These are phyloP conservation scores for Oryzias celebensis DNA, from an alignment of 2,113 vertebrate species.

Conservation along the genomic window DNA sequence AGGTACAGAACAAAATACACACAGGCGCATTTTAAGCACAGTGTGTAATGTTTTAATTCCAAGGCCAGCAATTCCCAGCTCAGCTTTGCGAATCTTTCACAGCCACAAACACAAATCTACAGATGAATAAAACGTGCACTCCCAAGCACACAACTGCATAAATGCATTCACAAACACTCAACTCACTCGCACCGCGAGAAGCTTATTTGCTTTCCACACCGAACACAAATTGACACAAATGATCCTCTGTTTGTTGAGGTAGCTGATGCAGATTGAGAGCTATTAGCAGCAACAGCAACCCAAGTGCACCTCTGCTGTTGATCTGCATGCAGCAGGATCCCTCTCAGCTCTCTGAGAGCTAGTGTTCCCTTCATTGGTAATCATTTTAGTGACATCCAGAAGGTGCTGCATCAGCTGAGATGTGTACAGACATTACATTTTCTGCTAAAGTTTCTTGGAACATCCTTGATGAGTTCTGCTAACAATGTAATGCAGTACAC, in stretches of 20 bases:
- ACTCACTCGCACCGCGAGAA: constrained; percentile 12
- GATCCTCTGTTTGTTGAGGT: constrained; percentile 39
- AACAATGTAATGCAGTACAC: constrained; percentile 32
- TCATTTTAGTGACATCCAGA: constrained; percentile 42
- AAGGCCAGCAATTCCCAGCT: constrained; percentile 46
- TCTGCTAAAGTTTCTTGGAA: constrained; percentile 32
- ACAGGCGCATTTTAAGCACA: constrained; percentile 28
- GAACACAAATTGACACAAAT: constrained; percentile 25
- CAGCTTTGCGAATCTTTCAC: constrained; percentile 36
- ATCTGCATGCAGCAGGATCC: constrained; percentile 29
- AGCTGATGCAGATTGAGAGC: constrained; percentile 25
- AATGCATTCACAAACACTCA: constrained; percentile 4
- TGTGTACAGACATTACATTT: constrained; percentile 36
- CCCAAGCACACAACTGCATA: constrained; percentile 6
- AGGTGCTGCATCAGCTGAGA: constrained; percentile 47
- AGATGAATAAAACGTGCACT: constrained; percentile 10
- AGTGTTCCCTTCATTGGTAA: constrained; percentile 36
- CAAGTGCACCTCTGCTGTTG: constrained; percentile 17
- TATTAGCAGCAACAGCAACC: constrained; percentile 28
- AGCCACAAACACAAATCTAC: neutral
- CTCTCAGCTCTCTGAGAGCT: constrained; percentile 19
- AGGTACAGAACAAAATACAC: constrained; percentile 25
- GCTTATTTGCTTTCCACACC: constrained; percentile 23
- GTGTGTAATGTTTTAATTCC: constrained; percentile 48
- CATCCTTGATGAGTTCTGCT: constrained; percentile 23